Percentiles rank a stretch among this genome's conserved stretches.
Conservation (phyloP, 2,888 invertebrate species). For the Eudemis profundana region DNA sequence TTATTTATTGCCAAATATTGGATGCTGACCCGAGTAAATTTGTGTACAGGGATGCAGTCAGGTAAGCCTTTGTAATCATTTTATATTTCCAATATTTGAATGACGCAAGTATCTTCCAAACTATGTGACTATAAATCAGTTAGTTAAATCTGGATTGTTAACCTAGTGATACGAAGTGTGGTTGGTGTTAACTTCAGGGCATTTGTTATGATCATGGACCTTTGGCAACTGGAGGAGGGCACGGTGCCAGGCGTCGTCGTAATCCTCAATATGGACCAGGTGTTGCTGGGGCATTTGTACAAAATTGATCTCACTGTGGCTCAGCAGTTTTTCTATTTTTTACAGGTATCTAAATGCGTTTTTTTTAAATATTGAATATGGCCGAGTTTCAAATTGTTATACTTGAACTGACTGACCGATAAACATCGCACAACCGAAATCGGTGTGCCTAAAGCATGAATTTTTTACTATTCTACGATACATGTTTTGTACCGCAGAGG, state of each 20-base stretch:
- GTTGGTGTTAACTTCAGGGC: conserved; percentile 55
- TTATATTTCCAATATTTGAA: no score
- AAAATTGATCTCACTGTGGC: conserved; percentile 87
- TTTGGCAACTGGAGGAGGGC: conserved; percentile 83
- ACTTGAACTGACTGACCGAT: no score
- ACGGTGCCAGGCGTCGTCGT: conserved; percentile 85
- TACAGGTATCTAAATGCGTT: conserved; percentile 78
- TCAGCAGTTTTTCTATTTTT: conserved; percentile 88
- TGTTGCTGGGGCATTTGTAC: conserved; percentile 87
- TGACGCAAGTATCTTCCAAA: no score
- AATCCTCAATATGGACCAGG: conserved; percentile 87
- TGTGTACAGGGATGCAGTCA: conserved; percentile 79
- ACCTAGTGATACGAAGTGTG: no score
- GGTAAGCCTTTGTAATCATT: no score
- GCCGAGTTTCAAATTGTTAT: no score
- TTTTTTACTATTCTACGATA: no score
- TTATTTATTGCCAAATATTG: conserved; percentile 82
- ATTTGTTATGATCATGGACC: conserved; percentile 67
- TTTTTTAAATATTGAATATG: neutral
- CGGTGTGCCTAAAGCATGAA: no score
- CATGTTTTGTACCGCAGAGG: no score
- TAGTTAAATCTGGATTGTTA: no score
- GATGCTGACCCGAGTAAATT: conserved; percentile 86
- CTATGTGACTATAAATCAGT: no score
- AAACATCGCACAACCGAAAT: no score